A percentile compares a stretch with the other conserved stretches of the same genome.
These are phyloP conservation scores for Myotis yumanensis DNA, from an alignment of 2,113 vertebrate genomes.

Conservation along the genomic window DNA sequence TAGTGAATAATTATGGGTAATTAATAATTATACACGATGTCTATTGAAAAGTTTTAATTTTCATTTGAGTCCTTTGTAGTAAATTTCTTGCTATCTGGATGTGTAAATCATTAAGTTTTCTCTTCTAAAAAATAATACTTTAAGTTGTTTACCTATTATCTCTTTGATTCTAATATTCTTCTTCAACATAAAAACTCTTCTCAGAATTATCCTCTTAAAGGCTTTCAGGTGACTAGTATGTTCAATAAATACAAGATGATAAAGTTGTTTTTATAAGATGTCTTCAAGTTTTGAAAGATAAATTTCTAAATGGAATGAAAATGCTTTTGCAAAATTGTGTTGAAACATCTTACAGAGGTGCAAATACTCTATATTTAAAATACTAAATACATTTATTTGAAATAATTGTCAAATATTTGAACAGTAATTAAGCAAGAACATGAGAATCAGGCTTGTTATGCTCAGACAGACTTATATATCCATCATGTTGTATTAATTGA, in stretches of 20 bases:
- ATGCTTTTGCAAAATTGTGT: constrained; percentile 19
- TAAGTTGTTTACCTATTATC: neutral
- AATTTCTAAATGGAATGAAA: constrained; percentile 47
- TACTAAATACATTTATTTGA: constrained; percentile 49
- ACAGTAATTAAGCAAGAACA: constrained; percentile 80
- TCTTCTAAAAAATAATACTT: constrained; percentile 41
- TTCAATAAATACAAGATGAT: neutral
- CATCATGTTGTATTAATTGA: constrained; percentile 87
- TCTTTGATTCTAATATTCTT: neutral
- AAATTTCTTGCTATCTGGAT: neutral
- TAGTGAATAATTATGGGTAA: neutral
- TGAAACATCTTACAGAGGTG: neutral
- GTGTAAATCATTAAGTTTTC: constrained; percentile 22
- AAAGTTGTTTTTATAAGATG: neutral
- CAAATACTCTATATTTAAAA: constrained; percentile 41
- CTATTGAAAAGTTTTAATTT: constrained; percentile 6
- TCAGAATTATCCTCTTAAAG: constrained; percentile 25
- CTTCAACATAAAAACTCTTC: neutral
- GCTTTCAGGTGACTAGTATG: neutral
- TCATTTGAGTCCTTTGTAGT: constrained; percentile 31
- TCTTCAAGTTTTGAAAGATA: constrained; percentile 51
- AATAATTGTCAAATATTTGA: constrained; percentile 57
- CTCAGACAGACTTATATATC: constrained; percentile 82
- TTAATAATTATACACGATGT: neutral
- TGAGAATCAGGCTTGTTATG: constrained; percentile 77